Evolutionary conservation across 2,113 vertebrate species (phyloP).

Genomic region (Tringa solitaria): DNA sequence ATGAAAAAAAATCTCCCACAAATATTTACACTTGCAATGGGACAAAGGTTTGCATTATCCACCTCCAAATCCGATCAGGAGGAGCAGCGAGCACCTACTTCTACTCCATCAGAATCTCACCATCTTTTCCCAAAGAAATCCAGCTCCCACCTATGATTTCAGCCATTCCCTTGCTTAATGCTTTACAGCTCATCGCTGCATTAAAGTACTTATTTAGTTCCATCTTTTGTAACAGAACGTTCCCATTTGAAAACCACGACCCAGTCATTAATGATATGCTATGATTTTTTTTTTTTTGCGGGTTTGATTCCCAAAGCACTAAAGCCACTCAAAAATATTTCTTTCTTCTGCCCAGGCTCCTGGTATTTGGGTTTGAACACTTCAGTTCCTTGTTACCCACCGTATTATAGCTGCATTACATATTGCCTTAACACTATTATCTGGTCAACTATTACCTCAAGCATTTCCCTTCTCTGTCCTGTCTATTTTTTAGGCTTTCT

Average conservation of each 20-base stretch:
- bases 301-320: neutral
- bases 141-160: neutral
- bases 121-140: neutral
- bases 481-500: neutral
- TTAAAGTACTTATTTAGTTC: neutral
- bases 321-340: neutral
- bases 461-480: neutral
- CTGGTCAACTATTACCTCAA: neutral
- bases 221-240: accelerated
- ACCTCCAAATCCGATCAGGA: neutral
- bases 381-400: neutral
- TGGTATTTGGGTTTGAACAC: neutral
- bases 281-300: neutral
- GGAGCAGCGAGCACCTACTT: neutral
- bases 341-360: neutral
- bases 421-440: neutral
- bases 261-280: neutral
- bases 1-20: neutral
- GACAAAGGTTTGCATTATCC: neutral
- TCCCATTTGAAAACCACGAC: neutral
- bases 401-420: neutral
- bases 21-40: neutral
- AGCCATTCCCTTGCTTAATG: neutral
- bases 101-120: neutral
- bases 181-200: neutral